Base-by-base conservation (phyloP, 2,113 vertebrate genomes). In the Syngnathoides biaculeatus region DNA sequence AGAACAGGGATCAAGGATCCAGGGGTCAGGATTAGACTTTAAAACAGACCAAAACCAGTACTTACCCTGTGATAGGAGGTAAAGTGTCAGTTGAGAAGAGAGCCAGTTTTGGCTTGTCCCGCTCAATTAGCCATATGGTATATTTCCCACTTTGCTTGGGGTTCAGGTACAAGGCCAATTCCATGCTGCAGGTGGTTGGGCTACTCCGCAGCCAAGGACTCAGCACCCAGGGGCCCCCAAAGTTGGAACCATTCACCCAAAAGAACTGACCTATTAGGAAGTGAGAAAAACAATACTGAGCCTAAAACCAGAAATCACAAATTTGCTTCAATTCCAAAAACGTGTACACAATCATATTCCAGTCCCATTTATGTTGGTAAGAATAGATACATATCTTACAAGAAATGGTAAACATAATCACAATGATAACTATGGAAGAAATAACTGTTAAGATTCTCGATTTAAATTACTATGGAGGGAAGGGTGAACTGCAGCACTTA, bases 181-280 rank as follows among this genome's bases (percentile, higher is more conserved):
- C 95, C 80, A 99, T 86, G 1, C 89, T 79, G 26, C 97, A 99
- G 17, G 88, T 87, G 26, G 90, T 90, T 2, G 87, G 93, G 12
- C 73, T 89, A 61, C 94, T 94, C 71, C 91, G 90, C 86, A 99
- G 89, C 97, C 97, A 98, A 0, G 96, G 96, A 67, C 94, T 98
- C 83, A 96, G 82, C 72, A 98, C 93, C 89, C 93, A 86, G 4
- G 94, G 95, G 8, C 91, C 94, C 1, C 69, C 90, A 60, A 86
- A 87, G 3, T 88, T 89, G 0, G 95, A 95, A 5, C 88, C 72
- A 59, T 95, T 97, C 77, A 96, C 93, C 77, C 94, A 94, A 65
- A 97, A 86, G 81, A 99, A 98, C 5, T 93, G 92, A 52, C 96
- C 97, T 99, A 77, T 14, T 77, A 69, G 8, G 64, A 76, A 69